phyloP scores from a whole-genome alignment of 1,140 invertebrate genomes.

The Oryctes rhinoceros region DNA sequence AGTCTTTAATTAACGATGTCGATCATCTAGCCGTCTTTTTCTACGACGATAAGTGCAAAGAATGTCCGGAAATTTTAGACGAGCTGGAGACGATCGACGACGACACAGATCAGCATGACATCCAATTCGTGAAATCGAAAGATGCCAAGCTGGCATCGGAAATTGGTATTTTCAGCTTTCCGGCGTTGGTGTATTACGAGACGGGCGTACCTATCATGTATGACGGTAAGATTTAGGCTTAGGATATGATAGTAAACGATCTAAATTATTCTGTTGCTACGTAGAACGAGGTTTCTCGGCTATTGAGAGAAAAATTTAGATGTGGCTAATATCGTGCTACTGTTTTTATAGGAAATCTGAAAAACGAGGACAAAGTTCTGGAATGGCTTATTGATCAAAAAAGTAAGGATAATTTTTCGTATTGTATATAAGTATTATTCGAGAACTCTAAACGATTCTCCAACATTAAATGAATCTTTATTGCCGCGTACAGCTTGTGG shows the following conservation, averaged over 20 bases:
- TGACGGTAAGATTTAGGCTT: conserved; percentile 76
- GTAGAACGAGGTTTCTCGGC: not conserved
- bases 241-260: not conserved
- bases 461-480: not conserved
- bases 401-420: conserved; percentile 74
- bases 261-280: not conserved
- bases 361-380: conserved; percentile 93
- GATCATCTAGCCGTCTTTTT: conserved; percentile 93
- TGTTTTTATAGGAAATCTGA: conserved; percentile 88
- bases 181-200: conserved; percentile 90
- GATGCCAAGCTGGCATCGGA: conserved; percentile 89
- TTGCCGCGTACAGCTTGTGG: not conserved
- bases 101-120: conserved; percentile 88
- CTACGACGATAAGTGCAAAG: conserved; percentile 86
- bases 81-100: conserved; percentile 95
- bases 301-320: not conserved
- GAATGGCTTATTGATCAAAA: conserved; percentile 94
- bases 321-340: not conserved
- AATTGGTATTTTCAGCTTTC: conserved; percentile 90
- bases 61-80: conserved; percentile 83
- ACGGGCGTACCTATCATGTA: conserved; percentile 93
- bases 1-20: conserved; percentile 80
- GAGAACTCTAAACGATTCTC: not conserved
- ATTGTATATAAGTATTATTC: not conserved
- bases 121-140: conserved; percentile 92